Percentiles rank a stretch among this genome's conserved stretches.
Conservation (phyloP, 2,113 vertebrate species). For the Atlantisia rogersi region DNA sequence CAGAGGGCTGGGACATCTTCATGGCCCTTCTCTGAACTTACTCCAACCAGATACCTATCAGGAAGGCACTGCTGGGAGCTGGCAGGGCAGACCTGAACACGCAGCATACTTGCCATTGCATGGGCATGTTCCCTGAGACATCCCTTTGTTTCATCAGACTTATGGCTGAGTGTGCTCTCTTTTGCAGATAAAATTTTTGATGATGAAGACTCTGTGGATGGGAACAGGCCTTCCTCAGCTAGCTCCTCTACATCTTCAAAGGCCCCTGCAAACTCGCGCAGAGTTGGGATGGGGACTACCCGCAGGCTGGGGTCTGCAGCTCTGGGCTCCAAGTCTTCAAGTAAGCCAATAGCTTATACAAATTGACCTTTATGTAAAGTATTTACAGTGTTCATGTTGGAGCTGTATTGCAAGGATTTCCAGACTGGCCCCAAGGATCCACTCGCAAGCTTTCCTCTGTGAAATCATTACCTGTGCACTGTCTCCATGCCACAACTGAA, state of each 20-base stretch:
- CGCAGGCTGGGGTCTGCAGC: constrained; percentile 86
- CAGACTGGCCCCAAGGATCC: neutral
- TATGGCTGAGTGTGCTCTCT: neutral
- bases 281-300: constrained; percentile 81
- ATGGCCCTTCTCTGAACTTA: too few species aligned
- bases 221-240: constrained; percentile 94
- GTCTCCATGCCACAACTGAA: rapidly evolving
- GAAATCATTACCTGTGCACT: neutral
- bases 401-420: neutral
- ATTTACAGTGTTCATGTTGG: neutral
- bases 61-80: neutral
- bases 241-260: constrained; percentile 90
- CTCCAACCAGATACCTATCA: neutral
- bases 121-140: neutral
- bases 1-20: too few species aligned
- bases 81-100: neutral
- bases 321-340: constrained; percentile 81
- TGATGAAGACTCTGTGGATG: constrained; percentile 97
- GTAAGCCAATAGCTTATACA: constrained; percentile 60
- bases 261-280: constrained; percentile 82
- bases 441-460: neutral
- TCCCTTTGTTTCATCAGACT: neutral
- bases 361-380: neutral
- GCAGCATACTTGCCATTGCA: rapidly evolving
- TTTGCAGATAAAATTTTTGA: constrained; percentile 96